Conservation (phyloP, 2,797 vertebrate species). For the Basileuterus tristriatus region DNA sequence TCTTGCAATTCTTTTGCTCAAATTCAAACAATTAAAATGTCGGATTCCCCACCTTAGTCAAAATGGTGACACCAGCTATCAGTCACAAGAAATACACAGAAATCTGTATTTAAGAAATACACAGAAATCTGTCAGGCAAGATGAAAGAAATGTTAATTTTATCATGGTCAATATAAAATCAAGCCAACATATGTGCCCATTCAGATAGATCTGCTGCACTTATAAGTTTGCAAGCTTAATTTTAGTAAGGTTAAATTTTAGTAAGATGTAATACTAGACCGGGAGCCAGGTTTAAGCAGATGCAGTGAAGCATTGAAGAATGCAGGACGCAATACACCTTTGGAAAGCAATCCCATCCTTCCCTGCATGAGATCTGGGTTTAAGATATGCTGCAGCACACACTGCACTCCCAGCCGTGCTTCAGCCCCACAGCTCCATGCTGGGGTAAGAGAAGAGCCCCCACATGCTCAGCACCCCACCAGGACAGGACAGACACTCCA, state of each 20-base stretch:
- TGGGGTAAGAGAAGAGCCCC: fast-evolving
- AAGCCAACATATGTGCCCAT: not conserved
- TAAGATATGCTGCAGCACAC: not conserved
- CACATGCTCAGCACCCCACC: fast-evolving
- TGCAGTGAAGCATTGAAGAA: not conserved
- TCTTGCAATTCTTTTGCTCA: not conserved
- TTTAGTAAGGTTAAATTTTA: not conserved
- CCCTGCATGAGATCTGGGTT: not conserved
- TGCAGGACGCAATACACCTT: fast-evolving
- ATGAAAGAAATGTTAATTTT: not conserved
- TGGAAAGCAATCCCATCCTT: not conserved
- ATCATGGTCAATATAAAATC: not conserved
- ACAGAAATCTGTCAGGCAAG: not conserved
- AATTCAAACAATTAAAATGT: not conserved
- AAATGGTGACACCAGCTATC: not conserved
- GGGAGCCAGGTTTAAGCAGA: not conserved
- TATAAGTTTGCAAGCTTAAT: fast-evolving
- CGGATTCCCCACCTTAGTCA: not conserved
- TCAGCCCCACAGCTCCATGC: fast-evolving
- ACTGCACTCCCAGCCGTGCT: not conserved
- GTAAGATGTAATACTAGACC: not conserved
- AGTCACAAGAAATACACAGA: not conserved
- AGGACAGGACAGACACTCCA: not conserved
- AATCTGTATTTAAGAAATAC: not conserved
- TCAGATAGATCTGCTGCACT: not conserved